These are phyloP conservation scores for Tetramorium bicarinatum DNA, from an alignment of 2,888 invertebrate species.

Conservation along the genomic window DNA sequence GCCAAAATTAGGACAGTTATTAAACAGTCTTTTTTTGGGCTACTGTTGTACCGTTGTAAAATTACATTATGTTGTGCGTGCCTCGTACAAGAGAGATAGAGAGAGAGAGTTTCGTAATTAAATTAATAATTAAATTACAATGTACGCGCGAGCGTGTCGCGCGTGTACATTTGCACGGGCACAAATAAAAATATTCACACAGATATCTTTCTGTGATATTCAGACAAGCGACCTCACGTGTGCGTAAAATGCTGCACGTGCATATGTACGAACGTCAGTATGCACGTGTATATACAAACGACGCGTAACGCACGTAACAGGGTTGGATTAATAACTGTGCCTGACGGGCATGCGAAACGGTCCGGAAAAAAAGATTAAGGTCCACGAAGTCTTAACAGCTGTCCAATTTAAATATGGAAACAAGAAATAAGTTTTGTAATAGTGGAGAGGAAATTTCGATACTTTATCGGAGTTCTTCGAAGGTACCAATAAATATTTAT, in stretches of 20 bases:
- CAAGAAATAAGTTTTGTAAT: slow-evolving; percentile 14
- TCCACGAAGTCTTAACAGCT: slow-evolving; percentile 15
- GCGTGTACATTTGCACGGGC: background rate
- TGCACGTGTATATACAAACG: slow-evolving; percentile 25
- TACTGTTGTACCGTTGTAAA: slow-evolving; percentile 29
- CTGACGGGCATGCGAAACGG: slow-evolving; percentile 1
- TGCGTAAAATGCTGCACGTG: slow-evolving; percentile 6
- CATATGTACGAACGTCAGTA: slow-evolving; percentile 12
- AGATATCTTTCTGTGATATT: background rate
- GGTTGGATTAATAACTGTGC: slow-evolving; percentile 47
- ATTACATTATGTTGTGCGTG: slow-evolving; percentile 27
- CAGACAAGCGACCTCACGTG: background rate
- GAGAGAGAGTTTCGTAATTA: slow-evolving; percentile 20
- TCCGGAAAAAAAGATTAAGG: slow-evolving; percentile 15
- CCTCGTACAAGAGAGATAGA: no score
- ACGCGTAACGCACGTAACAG: slow-evolving; percentile 48
- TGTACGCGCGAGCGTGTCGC: slow-evolving; percentile 1
- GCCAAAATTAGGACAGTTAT: slow-evolving; percentile 4
- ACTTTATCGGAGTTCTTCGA: background rate
- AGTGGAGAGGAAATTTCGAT: background rate
- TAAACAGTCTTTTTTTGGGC: slow-evolving; percentile 9
- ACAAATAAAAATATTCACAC: slow-evolving; percentile 13
- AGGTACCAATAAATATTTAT: slow-evolving; percentile 7
- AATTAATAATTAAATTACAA: slow-evolving; percentile 50
- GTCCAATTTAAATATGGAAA: slow-evolving; percentile 25